Conservation (phyloP, 1,140 invertebrate genomes). For the Bactericera cockerelli region DNA sequence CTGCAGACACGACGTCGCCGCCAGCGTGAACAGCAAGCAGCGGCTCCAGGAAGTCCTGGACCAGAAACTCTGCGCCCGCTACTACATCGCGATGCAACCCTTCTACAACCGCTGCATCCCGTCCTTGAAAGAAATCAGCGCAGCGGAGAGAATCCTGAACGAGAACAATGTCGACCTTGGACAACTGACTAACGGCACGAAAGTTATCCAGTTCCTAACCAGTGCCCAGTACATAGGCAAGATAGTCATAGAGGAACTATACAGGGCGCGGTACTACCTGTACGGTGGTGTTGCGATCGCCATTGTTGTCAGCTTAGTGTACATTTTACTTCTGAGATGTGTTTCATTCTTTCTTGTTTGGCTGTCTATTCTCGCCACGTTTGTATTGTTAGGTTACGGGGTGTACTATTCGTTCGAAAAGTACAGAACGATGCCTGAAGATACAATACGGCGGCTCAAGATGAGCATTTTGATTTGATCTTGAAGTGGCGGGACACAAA, state of each 20-base stretch:
- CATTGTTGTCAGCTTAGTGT: constrained; percentile 61
- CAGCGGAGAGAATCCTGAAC: not conserved
- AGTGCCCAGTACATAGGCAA: constrained; percentile 31
- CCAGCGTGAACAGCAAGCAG: constrained; percentile 27
- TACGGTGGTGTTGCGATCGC: constrained; percentile 44
- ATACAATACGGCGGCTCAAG: not conserved
- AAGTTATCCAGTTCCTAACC: constrained; percentile 9
- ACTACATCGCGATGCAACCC: constrained; percentile 53
- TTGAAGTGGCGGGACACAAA: not conserved
- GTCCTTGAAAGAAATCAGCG: not conserved
- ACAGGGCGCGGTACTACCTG: constrained; percentile 49
- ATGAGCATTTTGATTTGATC: not conserved
- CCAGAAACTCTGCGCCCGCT: constrained; percentile 50
- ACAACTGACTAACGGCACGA: constrained; percentile 6
- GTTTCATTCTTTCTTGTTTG: constrained; percentile 74
- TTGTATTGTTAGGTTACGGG: constrained; percentile 52
- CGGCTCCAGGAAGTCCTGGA: constrained; percentile 33
- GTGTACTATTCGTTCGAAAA: constrained; percentile 5
- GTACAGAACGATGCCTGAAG: not conserved
- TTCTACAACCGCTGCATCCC: constrained; percentile 22
- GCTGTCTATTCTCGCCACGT: constrained; percentile 56
- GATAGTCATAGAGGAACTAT: constrained; percentile 58
- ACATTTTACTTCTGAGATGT: constrained; percentile 78
- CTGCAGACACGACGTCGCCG: constrained; percentile 46
- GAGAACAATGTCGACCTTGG: constrained; percentile 6